Evolutionary conservation across 2,797 vertebrate genomes (phyloP).

Genomic region (Cirrhinus molitorella): DNA sequence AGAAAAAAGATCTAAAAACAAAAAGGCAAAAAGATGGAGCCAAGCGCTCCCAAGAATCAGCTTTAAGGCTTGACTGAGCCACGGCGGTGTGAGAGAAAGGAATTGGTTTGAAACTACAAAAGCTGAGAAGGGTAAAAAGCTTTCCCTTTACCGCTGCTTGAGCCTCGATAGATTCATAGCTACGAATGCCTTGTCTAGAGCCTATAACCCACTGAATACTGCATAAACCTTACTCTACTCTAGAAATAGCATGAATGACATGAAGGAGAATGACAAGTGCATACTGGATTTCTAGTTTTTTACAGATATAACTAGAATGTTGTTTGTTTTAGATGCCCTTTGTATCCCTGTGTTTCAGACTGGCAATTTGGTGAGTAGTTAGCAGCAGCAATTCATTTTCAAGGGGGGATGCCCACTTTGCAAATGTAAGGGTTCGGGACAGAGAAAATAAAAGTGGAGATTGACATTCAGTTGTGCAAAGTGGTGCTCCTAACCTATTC

Average conservation of each 20-base stretch:
- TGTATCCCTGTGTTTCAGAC: slow-evolving; percentile 44
- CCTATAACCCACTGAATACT: slow-evolving; percentile 60
- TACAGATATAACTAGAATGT: slow-evolving; percentile 49
- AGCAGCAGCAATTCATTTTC: slow-evolving; percentile 12
- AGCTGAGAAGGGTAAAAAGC: slow-evolving; percentile 39
- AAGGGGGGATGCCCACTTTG: slow-evolving; percentile 20
- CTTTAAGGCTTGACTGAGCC: slow-evolving; percentile 51
- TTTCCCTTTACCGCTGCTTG: slow-evolving; percentile 77
- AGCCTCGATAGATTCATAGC: slow-evolving; percentile 76
- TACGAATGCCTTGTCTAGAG: slow-evolving; percentile 72
- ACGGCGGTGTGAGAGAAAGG: slow-evolving; percentile 30
- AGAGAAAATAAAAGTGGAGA: slow-evolving; percentile 46
- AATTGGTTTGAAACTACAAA: slow-evolving; percentile 39
- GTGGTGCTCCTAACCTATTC: slow-evolving; percentile 32
- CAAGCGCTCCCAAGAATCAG: slow-evolving; percentile 38
- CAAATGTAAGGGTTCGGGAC: slow-evolving; percentile 50
- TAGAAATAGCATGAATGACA: slow-evolving; percentile 57
- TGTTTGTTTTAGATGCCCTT: slow-evolving; percentile 41
- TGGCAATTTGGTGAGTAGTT: slow-evolving; percentile 60
- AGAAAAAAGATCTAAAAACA: slow-evolving; percentile 20
- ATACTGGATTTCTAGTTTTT: slow-evolving; percentile 52
- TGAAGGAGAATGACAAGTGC: slow-evolving; percentile 49
- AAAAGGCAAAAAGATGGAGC: slow-evolving; percentile 42
- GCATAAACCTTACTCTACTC: slow-evolving; percentile 56
- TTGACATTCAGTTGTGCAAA: slow-evolving; percentile 13